Evolutionary conservation across 2,113 vertebrate species (phyloP).

Genomic region (Xyliphius kryptos): DNA sequence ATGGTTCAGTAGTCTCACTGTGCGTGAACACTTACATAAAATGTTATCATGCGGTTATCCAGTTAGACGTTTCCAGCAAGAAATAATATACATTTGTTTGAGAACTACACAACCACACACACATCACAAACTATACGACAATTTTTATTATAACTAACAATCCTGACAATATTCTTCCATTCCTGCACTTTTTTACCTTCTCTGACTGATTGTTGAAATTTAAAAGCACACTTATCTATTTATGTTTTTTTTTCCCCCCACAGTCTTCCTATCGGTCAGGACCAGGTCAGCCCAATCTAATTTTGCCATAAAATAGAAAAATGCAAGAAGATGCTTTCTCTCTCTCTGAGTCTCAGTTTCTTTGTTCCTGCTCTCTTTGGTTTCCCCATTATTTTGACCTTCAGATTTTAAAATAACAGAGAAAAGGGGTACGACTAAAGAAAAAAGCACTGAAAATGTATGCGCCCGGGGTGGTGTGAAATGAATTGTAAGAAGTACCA

Average conservation of each 20-base stretch:
- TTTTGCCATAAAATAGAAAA: conserved; percentile 44
- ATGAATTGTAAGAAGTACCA: conserved; percentile 31
- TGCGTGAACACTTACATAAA: no score
- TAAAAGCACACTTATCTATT: conserved; percentile 54
- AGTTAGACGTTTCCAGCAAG: no score
- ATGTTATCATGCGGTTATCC: no score
- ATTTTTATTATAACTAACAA: conserved; percentile 47
- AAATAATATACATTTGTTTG: no score
- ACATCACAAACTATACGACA: conserved; percentile 1
- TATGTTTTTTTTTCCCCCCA: conserved; percentile 52
- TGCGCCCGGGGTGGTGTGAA: conserved; percentile 28
- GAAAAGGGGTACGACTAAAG: conserved; percentile 15
- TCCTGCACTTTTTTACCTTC: conserved; percentile 20
- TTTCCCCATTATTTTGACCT: conserved; percentile 29
- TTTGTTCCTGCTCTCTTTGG: conserved; percentile 26
- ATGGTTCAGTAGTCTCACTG: no score
- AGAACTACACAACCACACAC: no score
- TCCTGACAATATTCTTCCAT: conserved; percentile 23
- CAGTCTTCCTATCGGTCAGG: conserved; percentile 47
- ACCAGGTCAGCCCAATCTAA: conserved; percentile 51
- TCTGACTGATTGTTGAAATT: conserved; percentile 65
- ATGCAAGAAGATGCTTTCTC: conserved; percentile 28
- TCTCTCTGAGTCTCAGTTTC: neutral
- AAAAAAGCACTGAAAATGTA: conserved; percentile 23
- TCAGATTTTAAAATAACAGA: conserved; percentile 34